phyloP scores from a whole-genome alignment of 2,113 vertebrate genomes.

The Callionymus lyra region DNA sequence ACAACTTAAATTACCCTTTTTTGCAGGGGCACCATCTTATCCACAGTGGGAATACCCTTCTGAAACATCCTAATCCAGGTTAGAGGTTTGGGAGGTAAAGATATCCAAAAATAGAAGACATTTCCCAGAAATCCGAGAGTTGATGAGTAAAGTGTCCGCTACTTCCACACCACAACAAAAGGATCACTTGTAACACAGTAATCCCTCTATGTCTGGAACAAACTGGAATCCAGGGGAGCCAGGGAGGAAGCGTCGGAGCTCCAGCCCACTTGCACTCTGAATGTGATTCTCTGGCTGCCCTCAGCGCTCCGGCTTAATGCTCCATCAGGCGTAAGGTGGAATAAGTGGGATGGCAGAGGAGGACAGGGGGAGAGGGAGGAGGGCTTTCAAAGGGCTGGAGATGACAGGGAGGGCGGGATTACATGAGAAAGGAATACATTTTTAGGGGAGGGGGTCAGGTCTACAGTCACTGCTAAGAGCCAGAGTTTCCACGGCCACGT shows the following conservation, averaged over 20 bases:
- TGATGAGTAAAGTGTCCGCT: conserved; percentile 23
- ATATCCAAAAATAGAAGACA: conserved; percentile 10
- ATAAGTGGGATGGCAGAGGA: conserved; percentile 48
- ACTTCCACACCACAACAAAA: conserved; percentile 18
- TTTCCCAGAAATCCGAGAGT: conserved; percentile 15
- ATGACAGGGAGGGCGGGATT: conserved; percentile 48
- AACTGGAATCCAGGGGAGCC: conserved; percentile 16
- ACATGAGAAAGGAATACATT: conserved; percentile 36
- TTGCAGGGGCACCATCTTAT: conserved; percentile 57
- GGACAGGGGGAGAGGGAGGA: conserved; percentile 33
- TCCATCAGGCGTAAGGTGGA: conserved; percentile 61
- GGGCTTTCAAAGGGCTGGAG: conserved; percentile 29
- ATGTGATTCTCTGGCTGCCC: conserved; percentile 36
- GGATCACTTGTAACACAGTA: conserved; percentile 12
- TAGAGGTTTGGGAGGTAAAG: conserved; percentile 16
- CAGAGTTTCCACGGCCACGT: too few relatives aligned
- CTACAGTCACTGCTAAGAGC: too few relatives aligned
- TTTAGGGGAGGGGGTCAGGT: neutral
- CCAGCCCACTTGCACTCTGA: conserved; percentile 13
- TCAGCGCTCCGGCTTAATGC: conserved; percentile 44
- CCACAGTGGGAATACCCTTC: conserved; percentile 17
- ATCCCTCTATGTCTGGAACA: conserved; percentile 19
- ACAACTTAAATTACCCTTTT: conserved; percentile 60
- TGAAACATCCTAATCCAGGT: conserved; percentile 28
- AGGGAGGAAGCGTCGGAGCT: conserved; percentile 11